Base-by-base conservation (phyloP, 2,888 invertebrate species). In the Corythucha ciliata region DNA sequence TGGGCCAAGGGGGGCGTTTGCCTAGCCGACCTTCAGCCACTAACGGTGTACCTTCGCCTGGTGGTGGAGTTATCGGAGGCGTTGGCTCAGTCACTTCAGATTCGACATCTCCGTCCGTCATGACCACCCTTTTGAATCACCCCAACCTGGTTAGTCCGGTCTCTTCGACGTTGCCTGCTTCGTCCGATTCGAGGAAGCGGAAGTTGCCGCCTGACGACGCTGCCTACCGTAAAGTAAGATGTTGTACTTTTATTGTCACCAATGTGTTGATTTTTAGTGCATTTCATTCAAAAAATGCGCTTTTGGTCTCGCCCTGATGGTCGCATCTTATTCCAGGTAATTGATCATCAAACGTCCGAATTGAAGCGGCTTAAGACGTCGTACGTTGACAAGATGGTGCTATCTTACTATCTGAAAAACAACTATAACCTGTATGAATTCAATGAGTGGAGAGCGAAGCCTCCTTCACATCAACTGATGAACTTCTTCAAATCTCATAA, bases 391-490 rank as follows among this genome's bases (percentile, higher is more conserved):
- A 80, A 82, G 70, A 77, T 82, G 62, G 79, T 84, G 62, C 91
- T 92, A 72, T 74, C 85, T 64, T 92, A 82, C 73, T 91, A 85
- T 71, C 77, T 92, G 63, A 85, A 88, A 71, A 79, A 79, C 63
- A 84, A 84, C 61, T 87, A 88, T 57, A 87, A 88, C 71, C 79
- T 91, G 74, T 81, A 89, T 78, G 92, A 93, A 68, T 87, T 83
- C 70, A 78, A 79, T 61, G 73, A 77, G 61, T 92, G 89, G 84
- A 81, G 83, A 61, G 88, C 87, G 69, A 75, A 83, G 62, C 82
- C 87, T 58, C 79, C 84, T 52, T 77, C 80, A 59, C 49, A 36
- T 25, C 51, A 53, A 32, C 50, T 55, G 42, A 37, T 44, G 26
- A 61, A 62, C 60, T 63, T 55, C 48, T 40, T 57, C 18, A 42